Conservation (phyloP, 2,888 invertebrate species). For the Priocnemis perturbator region DNA sequence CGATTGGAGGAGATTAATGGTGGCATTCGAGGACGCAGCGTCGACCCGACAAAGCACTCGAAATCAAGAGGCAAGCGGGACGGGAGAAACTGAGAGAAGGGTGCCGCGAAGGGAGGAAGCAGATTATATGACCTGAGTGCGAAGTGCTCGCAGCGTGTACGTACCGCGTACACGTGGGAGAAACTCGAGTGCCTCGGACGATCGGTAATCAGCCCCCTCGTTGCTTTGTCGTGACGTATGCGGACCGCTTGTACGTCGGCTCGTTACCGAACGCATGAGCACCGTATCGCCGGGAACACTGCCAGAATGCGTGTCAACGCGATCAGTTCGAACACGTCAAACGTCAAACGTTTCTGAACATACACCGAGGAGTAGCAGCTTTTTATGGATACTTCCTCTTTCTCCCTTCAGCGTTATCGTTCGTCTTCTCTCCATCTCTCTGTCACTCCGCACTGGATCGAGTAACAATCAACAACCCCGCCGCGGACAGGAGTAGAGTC, state of each 20-base stretch:
- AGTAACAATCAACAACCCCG: no score
- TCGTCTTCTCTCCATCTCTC: no score
- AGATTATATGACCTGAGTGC: conserved; percentile 23
- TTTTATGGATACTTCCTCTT: no score
- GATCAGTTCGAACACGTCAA: no score
- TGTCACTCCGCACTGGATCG: no score
- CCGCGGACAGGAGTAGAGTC: no score
- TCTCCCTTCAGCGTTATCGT: no score
- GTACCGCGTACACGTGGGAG: not conserved
- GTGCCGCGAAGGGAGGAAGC: not conserved
- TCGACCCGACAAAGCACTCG: conserved; percentile 34
- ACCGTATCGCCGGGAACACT: conserved; percentile 8
- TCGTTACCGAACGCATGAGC: conserved; percentile 12
- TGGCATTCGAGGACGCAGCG: conserved; percentile 31
- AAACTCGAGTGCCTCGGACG: conserved; percentile 17
- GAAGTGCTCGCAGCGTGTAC: not conserved
- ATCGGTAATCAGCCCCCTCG: conserved; percentile 23
- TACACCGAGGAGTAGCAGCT: no score
- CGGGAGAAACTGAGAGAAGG: not conserved
- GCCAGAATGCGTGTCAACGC: conserved; percentile 29
- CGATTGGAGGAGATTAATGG: conserved; percentile 51
- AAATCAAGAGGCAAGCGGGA: conserved; percentile 29
- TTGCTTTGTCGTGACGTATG: conserved; percentile 16
- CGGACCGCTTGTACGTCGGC: conserved; percentile 2
- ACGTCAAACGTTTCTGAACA: no score